Percentiles rank a stretch among this genome's conserved stretches.
phyloP scores from a whole-genome alignment of 2,888 invertebrate genomes.

The Noctua comes region DNA sequence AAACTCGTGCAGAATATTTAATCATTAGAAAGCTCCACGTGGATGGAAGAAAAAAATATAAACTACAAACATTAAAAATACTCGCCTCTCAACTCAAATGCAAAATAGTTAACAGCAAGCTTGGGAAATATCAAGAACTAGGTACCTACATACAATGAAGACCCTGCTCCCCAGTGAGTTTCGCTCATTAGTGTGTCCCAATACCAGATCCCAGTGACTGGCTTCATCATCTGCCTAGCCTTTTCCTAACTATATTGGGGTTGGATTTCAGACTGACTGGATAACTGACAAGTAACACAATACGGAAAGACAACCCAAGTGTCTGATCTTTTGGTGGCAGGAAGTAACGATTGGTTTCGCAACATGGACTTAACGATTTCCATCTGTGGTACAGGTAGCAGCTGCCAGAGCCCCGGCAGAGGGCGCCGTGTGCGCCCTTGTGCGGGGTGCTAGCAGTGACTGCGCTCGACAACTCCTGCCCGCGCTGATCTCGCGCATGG shows the following conservation, averaged over 20 bases:
- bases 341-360: not conserved
- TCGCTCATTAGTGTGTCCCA: not conserved
- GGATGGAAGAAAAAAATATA: not conserved
- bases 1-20: not conserved
- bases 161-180: not conserved
- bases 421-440: constrained; percentile 86
- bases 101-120: not conserved
- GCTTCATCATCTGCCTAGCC: not conserved
- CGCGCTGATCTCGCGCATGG: constrained; percentile 86
- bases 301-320: not conserved
- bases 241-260: not conserved
- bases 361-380: not conserved
- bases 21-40: not conserved
- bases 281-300: not conserved
- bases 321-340: not conserved
- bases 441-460: constrained; percentile 81
- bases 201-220: not conserved
- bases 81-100: not conserved
- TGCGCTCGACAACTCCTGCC: constrained; percentile 83
- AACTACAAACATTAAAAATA: not conserved
- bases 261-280: not conserved
- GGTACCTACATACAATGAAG: not conserved
- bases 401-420: constrained; percentile 86
- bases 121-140: not conserved
- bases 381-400: constrained; percentile 75